Percentiles rank a stretch among this genome's conserved stretches.
phyloP scores from a whole-genome alignment of 2,113 vertebrate genomes.

The Myanophis thanlyinensis region DNA sequence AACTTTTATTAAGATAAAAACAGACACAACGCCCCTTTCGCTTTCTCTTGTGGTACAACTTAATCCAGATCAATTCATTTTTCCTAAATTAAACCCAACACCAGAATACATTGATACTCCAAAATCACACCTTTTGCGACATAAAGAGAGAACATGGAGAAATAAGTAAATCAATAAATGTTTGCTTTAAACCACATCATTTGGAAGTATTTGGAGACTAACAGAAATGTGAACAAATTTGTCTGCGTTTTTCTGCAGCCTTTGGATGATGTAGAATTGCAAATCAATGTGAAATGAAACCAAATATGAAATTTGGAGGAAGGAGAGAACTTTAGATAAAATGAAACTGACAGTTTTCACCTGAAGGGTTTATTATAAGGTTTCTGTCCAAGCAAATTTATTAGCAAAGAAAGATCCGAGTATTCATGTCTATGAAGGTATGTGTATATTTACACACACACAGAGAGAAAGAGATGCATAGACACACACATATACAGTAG shows the following conservation, averaged over 20 bases:
- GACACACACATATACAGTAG: neutral
- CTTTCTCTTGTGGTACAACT: neutral
- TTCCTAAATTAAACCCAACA: neutral
- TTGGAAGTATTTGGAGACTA: neutral
- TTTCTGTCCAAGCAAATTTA: neutral
- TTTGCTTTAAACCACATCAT: neutral
- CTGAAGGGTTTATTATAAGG: neutral
- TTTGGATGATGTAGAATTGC: neutral
- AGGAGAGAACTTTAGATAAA: neutral
- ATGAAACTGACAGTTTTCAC: neutral
- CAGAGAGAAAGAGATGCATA: neutral
- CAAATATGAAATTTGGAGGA: neutral
- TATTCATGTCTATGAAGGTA: neutral
- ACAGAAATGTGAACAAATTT: neutral
- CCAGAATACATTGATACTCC: neutral
- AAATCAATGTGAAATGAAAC: neutral
- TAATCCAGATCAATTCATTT: neutral
- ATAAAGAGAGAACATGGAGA: neutral
- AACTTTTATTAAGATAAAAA: neutral
- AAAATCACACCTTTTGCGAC: neutral
- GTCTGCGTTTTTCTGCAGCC: neutral
- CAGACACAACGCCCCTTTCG: neutral
- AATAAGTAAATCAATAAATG: neutral
- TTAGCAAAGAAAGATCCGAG: neutral
- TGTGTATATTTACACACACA: neutral